Evolutionary conservation across 2,888 invertebrate genomes (phyloP).

Genomic region (Metellina segmentata): DNA sequence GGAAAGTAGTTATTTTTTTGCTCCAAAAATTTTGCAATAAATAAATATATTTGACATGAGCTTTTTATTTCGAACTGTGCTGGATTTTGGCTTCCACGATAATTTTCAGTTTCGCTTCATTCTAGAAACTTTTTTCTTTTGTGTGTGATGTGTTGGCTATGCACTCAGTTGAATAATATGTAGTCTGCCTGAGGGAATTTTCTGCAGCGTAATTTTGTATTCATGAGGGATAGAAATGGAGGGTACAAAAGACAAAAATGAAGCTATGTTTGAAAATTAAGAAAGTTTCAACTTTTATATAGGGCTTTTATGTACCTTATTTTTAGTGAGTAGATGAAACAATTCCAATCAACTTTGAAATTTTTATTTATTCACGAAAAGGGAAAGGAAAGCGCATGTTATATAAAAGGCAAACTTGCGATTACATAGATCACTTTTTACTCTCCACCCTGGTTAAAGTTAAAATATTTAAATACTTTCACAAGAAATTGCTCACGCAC

Average conservation of each 20-base stretch:
- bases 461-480: no score
- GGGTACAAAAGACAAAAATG: background rate
- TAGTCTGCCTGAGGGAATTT: constrained; percentile 29
- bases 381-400: no score
- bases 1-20: constrained; percentile 14
- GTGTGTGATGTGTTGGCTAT: background rate
- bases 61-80: constrained; percentile 37
- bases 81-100: constrained; percentile 15
- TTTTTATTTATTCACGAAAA: no score
- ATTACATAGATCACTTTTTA: no score
- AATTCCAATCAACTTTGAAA: no score
- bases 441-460: no score
- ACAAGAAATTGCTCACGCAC: no score
- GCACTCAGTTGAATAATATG: background rate
- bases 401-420: no score
- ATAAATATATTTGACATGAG: constrained; percentile 46
- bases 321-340: no score
- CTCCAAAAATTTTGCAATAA: constrained; percentile 42
- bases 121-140: constrained; percentile 10
- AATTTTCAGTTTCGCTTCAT: constrained; percentile 26
- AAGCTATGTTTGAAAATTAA: constrained; percentile 30
- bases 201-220: constrained; percentile 37
- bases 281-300: constrained; percentile 9
- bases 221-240: constrained; percentile 9
- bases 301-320: no score